Evolutionary conservation across 2,113 vertebrate species (phyloP).

Genomic region (Otocyon megalotis): DNA sequence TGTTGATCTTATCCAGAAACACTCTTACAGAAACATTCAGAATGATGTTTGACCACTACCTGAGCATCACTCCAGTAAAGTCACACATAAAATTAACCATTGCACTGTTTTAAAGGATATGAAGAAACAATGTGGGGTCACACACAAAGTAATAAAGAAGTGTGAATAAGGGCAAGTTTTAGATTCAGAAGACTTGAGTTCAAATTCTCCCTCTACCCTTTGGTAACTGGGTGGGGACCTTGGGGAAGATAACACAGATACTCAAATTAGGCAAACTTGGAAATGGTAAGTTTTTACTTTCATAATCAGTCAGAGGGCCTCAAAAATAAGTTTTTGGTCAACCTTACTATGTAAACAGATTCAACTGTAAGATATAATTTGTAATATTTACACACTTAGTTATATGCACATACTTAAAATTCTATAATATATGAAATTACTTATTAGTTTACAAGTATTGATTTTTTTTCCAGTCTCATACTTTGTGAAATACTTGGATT

Average conservation of each 20-base stretch:
- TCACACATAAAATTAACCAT: neutral
- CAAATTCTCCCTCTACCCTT: neutral
- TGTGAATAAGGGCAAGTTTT: neutral
- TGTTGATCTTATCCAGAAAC: neutral
- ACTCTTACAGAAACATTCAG: neutral
- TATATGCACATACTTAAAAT: neutral
- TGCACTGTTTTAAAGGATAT: neutral
- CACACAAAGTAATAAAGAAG: neutral
- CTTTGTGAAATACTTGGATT: slow-evolving; percentile 1
- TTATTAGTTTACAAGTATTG: neutral
- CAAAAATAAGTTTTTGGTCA: neutral
- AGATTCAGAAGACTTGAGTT: slow-evolving; percentile 1
- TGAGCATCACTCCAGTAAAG: neutral
- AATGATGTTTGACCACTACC: neutral
- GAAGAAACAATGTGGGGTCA: neutral
- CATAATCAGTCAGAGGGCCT: neutral
- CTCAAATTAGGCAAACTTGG: neutral
- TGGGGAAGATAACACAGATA: neutral
- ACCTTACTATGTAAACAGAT: neutral
- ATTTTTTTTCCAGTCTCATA: neutral
- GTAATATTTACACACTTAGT: neutral
- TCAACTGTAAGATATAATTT: neutral
- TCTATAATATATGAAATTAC: neutral
- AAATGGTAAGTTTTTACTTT: neutral
- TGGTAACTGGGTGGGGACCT: neutral